Conservation (phyloP, 2,797 vertebrate genomes). For the Diglossa cyanea region DNA sequence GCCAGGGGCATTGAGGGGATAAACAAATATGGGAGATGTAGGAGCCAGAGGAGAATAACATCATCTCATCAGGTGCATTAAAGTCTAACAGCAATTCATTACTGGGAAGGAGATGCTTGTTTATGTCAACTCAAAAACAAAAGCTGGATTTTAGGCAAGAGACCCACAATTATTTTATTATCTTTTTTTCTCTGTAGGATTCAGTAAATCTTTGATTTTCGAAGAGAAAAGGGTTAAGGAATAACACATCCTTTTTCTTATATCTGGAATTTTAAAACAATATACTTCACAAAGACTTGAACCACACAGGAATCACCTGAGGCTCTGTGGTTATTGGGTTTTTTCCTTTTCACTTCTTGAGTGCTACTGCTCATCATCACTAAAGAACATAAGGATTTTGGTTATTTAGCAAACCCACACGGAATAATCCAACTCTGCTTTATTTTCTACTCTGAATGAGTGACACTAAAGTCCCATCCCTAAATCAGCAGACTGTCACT, state of each 20-base stretch:
- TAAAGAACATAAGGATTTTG: neutral
- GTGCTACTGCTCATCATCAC: neutral
- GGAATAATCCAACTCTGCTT: neutral
- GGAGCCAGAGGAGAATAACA: neutral
- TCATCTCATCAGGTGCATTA: neutral
- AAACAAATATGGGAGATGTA: neutral
- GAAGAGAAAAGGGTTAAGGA: neutral
- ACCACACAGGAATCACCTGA: neutral
- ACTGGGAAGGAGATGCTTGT: neutral
- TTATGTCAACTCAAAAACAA: neutral
- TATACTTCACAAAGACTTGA: neutral
- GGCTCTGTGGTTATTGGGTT: neutral
- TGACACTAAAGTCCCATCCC: neutral
- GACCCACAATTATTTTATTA: neutral
- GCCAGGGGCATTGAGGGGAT: neutral
- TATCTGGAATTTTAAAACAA: neutral
- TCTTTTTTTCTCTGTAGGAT: neutral
- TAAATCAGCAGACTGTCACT: neutral
- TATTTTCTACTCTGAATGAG: neutral
- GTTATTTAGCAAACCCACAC: neutral
- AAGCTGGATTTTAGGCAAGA: neutral
- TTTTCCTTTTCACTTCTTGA: neutral
- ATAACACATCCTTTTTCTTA: neutral
- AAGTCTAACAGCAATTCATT: neutral
- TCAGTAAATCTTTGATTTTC: neutral